Evolutionary conservation across 2,113 vertebrate genomes (phyloP), one percentile per base, ranked within the genome.

Genomic region (Pogona vitticeps): DNA sequence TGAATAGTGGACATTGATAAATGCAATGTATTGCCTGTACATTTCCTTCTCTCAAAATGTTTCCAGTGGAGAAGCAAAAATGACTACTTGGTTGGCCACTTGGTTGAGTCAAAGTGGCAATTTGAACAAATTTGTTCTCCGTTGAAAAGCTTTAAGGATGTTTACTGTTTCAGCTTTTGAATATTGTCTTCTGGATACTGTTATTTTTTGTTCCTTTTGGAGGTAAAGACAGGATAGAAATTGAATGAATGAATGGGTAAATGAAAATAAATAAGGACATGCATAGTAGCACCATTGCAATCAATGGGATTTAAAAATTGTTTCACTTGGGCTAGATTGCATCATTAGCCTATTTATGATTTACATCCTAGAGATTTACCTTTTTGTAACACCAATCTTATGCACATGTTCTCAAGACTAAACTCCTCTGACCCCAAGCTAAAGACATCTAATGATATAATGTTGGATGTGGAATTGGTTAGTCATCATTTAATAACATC

Each of bases 1-100:
- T 15, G 6, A 3, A 14, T 40, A 72, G 73, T n/a, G 23, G n/a
- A 46, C 21, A 31, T 67, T 87, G 65, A 72, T 23, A 0, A 85
- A 65, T 67, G 10, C 59, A 46, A 15, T 21, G 6, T 65, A 76
- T 42, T 1, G 82, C 59, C 31, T 46, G 21, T 81, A n/a, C 52
- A 15, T 67, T 81, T 82, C 8, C 68, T 82, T 14, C 88, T 80
- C 4, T 58, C 0, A 0, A 9, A 20, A 71, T 0, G 0, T 52
- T 0, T 72, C 83, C 15, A 12, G 40, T 42, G 76, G 26, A 76
- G 85, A 71, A 1, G 0, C 18, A 38, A 42, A n/a, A 2, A 6
- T 38, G 68, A 13, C 38, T n/a, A n/a, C n/a, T n/a, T n/a, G n/a
- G n/a, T 70, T 87, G 6, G 3, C 28, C 42, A 15, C 20, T 71